phyloP scores from a whole-genome alignment of 2,113 vertebrate species.

The Sinosuthora webbiana region DNA sequence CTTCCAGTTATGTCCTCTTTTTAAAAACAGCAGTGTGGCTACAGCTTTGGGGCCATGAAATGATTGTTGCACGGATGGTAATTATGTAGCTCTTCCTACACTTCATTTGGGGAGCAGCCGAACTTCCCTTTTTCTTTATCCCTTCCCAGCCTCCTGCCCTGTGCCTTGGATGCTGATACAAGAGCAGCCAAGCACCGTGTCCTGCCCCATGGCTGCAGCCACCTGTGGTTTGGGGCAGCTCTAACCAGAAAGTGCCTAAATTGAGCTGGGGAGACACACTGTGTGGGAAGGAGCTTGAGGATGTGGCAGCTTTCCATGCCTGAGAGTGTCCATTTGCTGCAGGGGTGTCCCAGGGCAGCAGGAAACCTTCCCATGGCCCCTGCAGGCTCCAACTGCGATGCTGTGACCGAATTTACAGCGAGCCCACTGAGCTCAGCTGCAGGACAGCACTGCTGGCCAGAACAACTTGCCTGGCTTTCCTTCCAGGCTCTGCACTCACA shows the following conservation, averaged over 20 bases:
- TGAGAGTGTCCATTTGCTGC: not conserved
- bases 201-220: not conserved
- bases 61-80: not conserved
- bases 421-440: not conserved
- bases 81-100: not conserved
- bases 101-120: not conserved
- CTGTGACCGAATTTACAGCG: not conserved
- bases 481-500: too few relatives aligned
- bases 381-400: not conserved
- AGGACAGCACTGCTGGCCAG: not conserved
- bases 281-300: accelerated
- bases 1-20: constrained; percentile 22
- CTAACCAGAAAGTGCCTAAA: not conserved
- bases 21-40: not conserved
- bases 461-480: too few relatives aligned
- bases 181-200: not conserved
- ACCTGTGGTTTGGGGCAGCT: not conserved
- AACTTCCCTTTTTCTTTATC: not conserved
- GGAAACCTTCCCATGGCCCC: not conserved
- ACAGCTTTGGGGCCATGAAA: not conserved
- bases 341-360: not conserved
- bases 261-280: accelerated
- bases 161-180: not conserved
- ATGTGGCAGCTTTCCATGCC: not conserved
- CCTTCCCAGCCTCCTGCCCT: not conserved